These are phyloP conservation scores for Centropus bengalensis DNA, from an alignment of 2,113 vertebrate species.

Conservation along the genomic window DNA sequence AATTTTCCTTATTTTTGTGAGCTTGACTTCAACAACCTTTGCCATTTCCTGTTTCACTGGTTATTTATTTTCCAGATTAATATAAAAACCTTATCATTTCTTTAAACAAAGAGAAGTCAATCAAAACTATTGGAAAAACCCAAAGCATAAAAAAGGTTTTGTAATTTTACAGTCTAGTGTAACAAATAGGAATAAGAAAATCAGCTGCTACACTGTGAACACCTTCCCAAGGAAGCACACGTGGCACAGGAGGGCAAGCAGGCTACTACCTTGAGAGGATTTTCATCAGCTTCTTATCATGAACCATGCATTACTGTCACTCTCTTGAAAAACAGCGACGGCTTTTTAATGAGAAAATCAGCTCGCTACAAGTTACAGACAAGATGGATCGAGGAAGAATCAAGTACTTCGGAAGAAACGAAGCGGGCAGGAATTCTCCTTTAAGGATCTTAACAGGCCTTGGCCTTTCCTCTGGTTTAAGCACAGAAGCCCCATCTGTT, in stretches of 20 bases:
- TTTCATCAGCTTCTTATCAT: neutral
- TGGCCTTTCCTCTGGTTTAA: neutral
- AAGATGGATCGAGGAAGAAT: neutral
- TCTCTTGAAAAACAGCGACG: neutral
- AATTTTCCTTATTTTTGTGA: neutral
- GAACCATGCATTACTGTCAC: neutral
- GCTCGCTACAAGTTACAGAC: neutral
- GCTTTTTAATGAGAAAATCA: neutral
- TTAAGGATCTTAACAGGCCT: neutral
- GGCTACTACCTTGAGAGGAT: neutral
- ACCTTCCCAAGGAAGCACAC: neutral
- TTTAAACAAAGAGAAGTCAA: neutral
- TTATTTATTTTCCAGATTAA: neutral
- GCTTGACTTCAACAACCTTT: neutral
- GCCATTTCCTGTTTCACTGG: neutral
- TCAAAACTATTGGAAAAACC: neutral
- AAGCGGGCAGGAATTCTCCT: neutral
- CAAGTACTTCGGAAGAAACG: neutral
- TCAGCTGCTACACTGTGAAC: neutral
- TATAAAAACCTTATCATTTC: neutral
- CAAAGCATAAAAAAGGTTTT: neutral
- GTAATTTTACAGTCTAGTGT: neutral
- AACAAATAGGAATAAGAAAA: neutral
- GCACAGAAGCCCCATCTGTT: fast-evolving
- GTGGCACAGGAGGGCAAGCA: neutral